phyloP scores from a whole-genome alignment of 2,113 vertebrate species.

The Glaucidium brasilianum region DNA sequence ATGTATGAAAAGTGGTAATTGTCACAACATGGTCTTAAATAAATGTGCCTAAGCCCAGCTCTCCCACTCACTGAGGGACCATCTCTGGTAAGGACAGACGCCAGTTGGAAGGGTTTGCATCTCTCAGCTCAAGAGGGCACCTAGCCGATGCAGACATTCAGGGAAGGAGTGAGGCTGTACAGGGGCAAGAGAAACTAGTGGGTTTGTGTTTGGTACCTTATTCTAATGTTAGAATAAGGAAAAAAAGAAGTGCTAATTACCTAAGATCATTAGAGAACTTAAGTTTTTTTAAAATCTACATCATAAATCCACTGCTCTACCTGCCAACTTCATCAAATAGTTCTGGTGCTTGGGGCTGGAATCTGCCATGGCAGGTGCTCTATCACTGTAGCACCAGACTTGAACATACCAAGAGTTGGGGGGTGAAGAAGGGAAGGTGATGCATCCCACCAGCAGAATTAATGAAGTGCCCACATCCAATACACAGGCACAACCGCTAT shows the following conservation, averaged over 20 bases:
- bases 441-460: neutral
- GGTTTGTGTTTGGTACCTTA: neutral
- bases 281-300: neutral
- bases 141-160: neutral
- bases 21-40: neutral
- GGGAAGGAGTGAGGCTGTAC: neutral
- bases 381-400: neutral
- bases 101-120: neutral
- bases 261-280: neutral
- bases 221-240: neutral
- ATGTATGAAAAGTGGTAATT: neutral
- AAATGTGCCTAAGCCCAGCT: neutral
- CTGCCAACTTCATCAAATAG: neutral
- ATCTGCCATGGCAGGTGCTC: neutral
- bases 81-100: neutral
- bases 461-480: neutral
- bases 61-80: neutral
- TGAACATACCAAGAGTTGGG: neutral
- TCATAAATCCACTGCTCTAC: neutral
- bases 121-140: neutral
- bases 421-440: accelerated
- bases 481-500: neutral
- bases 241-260: neutral
- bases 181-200: neutral
- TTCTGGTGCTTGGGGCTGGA: neutral